These are phyloP conservation scores for Halcyon badia DNA, from an alignment of 2,797 vertebrate genomes.

Conservation along the genomic window DNA sequence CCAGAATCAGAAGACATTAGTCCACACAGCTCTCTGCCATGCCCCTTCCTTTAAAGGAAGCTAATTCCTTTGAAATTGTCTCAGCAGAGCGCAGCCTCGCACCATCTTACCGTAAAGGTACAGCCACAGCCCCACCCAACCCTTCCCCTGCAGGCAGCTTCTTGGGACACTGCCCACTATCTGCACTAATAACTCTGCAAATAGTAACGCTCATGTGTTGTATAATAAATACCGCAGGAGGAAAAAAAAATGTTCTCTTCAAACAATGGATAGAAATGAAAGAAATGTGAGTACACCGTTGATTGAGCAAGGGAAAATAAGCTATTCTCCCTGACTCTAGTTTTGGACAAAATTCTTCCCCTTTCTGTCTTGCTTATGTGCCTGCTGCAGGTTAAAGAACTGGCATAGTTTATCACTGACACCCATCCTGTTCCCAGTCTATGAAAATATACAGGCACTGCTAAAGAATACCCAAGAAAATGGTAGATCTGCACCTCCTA, in stretches of 20 bases:
- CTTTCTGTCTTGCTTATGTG: not conserved
- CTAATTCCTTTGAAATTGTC: not conserved
- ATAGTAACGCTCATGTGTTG: not conserved
- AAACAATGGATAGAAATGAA: not conserved
- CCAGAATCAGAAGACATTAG: not conserved
- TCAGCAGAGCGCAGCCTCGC: not conserved
- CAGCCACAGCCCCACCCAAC: not conserved
- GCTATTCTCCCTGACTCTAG: not conserved
- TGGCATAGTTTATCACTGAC: not conserved
- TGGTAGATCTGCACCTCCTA: not conserved
- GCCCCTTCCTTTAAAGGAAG: not conserved
- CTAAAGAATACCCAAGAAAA: not conserved
- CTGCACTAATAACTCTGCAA: not conserved
- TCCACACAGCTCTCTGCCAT: not conserved
- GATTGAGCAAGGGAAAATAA: not conserved
- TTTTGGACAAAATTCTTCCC: not conserved
- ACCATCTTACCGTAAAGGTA: not conserved
- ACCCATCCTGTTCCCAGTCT: not conserved
- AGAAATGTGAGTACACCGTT: not conserved
- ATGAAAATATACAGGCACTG: not conserved
- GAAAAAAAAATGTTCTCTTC: not conserved
- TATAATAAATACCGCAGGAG: not conserved
- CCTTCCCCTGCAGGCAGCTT: not conserved
- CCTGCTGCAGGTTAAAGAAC: not conserved
- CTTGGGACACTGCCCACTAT: not conserved